These are phyloP conservation scores for Branchellion lobata DNA, from an alignment of 2,888 invertebrate species.

Conservation along the genomic window DNA sequence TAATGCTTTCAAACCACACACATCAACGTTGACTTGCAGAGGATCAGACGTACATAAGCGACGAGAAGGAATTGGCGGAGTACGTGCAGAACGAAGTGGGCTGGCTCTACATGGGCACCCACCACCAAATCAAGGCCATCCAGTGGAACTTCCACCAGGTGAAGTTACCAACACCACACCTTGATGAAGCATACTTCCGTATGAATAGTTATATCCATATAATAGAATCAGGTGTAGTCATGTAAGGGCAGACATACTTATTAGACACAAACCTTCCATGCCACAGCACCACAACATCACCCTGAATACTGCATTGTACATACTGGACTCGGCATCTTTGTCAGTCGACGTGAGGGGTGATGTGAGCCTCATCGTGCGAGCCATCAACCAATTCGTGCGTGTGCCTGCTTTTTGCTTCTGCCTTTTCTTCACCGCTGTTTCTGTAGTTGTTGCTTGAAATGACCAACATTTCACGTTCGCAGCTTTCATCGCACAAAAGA, in stretches of 20 bases:
- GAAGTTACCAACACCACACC: not conserved
- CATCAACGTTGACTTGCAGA: too few species aligned
- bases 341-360: constrained; percentile 62
- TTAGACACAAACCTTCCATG: constrained; percentile 30
- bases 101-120: constrained; percentile 84
- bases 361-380: constrained; percentile 53
- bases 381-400: constrained; percentile 55
- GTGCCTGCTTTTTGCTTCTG: not conserved
- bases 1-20: too few species aligned
- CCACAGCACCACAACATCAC: constrained; percentile 58
- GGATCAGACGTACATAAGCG: constrained; percentile 76
- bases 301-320: constrained; percentile 57
- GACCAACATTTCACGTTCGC: too few species aligned
- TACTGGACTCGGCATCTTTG: constrained; percentile 66
- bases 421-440: not conserved
- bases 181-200: too few species aligned
- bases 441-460: not conserved
- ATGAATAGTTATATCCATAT: too few species aligned
- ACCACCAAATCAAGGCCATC: constrained; percentile 70
- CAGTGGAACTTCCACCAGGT: constrained; percentile 86
- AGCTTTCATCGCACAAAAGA: constrained; percentile 64
- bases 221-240: too few species aligned
- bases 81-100: constrained; percentile 74
- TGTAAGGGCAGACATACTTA: too few species aligned
- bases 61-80: constrained; percentile 76